A percentile compares a stretch with the other conserved stretches of the same genome.
Conservation (phyloP, 2,113 vertebrate species). For the Phylloscopus whistleri region DNA sequence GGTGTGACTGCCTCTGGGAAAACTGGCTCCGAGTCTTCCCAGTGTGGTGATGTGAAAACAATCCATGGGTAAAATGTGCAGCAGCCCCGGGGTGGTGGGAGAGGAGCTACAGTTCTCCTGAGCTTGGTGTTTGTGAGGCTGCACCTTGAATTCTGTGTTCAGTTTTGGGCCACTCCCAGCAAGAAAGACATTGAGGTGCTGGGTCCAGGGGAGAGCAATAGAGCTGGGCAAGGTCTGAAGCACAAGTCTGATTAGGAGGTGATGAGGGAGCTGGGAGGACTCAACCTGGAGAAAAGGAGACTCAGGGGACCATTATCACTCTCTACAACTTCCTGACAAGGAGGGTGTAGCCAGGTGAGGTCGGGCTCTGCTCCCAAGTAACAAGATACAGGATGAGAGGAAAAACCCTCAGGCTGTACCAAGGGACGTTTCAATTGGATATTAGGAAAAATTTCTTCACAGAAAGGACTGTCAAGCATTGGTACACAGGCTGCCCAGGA, state of each 20-base stretch:
- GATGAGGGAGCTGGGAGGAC: background rate
- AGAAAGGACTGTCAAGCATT: too few relatives aligned
- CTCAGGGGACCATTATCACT: background rate
- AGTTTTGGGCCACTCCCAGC: background rate
- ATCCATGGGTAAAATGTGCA: rapidly evolving
- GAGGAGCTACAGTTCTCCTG: background rate
- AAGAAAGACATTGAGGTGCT: background rate
- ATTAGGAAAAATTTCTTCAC: too few relatives aligned
- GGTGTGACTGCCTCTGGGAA: background rate
- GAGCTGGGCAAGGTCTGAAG: background rate
- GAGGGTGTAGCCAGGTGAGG: background rate
- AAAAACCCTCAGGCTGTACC: background rate
- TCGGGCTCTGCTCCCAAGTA: background rate
- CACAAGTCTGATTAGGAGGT: background rate
- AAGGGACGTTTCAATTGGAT: background rate
- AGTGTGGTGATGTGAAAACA: background rate
- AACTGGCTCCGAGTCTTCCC: background rate
- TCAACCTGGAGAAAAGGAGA: background rate
- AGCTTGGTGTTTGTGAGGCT: background rate
- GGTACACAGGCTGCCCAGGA: too few relatives aligned
- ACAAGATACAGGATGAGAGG: background rate
- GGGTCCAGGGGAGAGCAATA: background rate
- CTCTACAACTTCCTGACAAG: background rate
- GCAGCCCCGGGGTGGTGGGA: rapidly evolving
- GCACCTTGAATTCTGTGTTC: background rate